A percentile compares a stretch with the other conserved stretches of the same genome.
phyloP scores from a whole-genome alignment of 1,140 invertebrate genomes.

The Lepidurus couesii region DNA sequence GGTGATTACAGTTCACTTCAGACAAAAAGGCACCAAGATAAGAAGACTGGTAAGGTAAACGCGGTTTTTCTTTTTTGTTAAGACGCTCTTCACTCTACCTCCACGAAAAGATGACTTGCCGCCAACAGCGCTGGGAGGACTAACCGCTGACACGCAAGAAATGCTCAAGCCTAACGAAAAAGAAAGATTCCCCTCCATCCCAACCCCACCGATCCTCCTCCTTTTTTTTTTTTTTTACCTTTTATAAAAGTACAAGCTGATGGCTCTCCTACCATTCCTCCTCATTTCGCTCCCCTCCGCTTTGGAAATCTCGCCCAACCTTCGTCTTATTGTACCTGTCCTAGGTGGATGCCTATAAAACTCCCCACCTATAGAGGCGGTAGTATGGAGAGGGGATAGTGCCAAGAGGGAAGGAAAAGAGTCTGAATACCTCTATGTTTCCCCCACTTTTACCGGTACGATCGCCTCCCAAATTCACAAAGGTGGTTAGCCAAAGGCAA shows the following conservation, averaged over 20 bases:
- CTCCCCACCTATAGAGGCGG: not conserved
- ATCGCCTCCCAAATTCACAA: not conserved
- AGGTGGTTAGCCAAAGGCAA: slow-evolving; percentile 17
- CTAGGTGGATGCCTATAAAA: not conserved
- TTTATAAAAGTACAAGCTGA: not conserved
- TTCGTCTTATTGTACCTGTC: not conserved
- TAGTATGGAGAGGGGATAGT: not conserved
- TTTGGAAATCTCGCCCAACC: slow-evolving; percentile 15
- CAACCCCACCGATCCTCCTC: not conserved
- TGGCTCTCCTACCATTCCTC: slow-evolving; percentile 12
- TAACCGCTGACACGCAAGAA: slow-evolving; percentile 13
- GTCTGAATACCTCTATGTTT: not conserved
- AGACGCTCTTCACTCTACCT: not conserved
- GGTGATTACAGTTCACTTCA: too few relatives aligned
- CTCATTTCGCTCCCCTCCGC: not conserved
- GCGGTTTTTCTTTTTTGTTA: not conserved
- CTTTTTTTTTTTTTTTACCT: slow-evolving; percentile 16
- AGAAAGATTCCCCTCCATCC: not conserved
- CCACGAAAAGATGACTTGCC: slow-evolving; percentile 3
- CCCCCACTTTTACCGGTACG: not conserved
- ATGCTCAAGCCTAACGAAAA: slow-evolving; percentile 18
- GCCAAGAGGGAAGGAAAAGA: not conserved
- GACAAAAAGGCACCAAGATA: too few relatives aligned
- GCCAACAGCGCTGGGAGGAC: slow-evolving; percentile 20
- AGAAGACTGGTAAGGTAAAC: not conserved